These are phyloP conservation scores for Hoplodrina ambigua DNA, from an alignment of 2,888 invertebrate genomes.

Conservation along the genomic window DNA sequence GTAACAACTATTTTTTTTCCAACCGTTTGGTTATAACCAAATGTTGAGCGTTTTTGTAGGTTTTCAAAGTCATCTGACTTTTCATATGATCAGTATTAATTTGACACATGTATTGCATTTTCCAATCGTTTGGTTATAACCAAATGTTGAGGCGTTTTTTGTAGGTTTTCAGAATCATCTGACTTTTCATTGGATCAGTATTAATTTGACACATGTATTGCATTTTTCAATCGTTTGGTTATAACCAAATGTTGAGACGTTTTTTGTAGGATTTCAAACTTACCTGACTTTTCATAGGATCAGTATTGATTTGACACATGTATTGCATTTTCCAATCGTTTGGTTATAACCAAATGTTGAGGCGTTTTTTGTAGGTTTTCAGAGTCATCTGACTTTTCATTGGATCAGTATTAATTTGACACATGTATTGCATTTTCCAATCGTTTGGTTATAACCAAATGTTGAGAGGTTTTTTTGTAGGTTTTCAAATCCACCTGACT, in stretches of 20 bases:
- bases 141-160: background rate
- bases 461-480: background rate
- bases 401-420: conserved; percentile 97
- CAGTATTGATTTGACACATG: conserved; percentile 97
- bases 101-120: conserved; percentile 96
- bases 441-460: no score
- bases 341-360: background rate
- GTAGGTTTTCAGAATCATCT: conserved; percentile 86
- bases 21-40: no score
- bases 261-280: conserved; percentile 16
- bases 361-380: background rate
- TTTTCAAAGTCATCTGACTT: conserved; percentile 91
- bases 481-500: conserved; percentile 91
- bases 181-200: conserved; percentile 97
- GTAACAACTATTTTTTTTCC: no score
- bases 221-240: no score
- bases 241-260: background rate
- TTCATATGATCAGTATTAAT: conserved; percentile 97
- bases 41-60: background rate
- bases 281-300: conserved; percentile 96
- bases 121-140: no score
- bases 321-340: conserved; percentile 85
- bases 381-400: conserved; percentile 95
- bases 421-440: conserved; percentile 94
- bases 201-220: conserved; percentile 97